Percentiles rank a stretch among this genome's conserved stretches.
Evolutionary conservation across 2,797 vertebrate genomes (phyloP).

Genomic region (Lateolabrax maculatus): DNA sequence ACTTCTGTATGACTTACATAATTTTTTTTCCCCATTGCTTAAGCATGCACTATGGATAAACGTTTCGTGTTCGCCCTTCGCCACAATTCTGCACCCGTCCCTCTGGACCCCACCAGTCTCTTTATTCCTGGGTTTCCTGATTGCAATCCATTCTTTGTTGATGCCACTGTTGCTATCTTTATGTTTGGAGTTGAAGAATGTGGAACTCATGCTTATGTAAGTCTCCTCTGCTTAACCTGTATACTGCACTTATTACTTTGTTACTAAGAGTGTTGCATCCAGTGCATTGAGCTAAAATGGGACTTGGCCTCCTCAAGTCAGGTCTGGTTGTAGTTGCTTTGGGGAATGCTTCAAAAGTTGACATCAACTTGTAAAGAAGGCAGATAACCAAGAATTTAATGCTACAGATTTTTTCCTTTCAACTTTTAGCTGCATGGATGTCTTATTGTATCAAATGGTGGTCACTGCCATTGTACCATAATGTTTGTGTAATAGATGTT

Average conservation of each 20-base stretch:
- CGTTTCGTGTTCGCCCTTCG: conserved; percentile 81
- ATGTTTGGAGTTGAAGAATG: conserved; percentile 80
- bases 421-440: not conserved
- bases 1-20: not conserved
- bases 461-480: not conserved
- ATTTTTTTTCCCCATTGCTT: not conserved
- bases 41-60: conserved; percentile 78
- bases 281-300: not conserved
- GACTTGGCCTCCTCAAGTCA: not conserved
- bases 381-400: not conserved
- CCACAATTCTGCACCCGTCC: conserved; percentile 29
- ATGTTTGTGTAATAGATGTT: not conserved
- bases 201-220: conserved; percentile 76
- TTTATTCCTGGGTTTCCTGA: conserved; percentile 50
- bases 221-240: conserved; percentile 28
- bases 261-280: not conserved
- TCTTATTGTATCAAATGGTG: too few relatives aligned
- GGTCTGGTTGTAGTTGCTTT: not conserved
- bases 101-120: conserved; percentile 67
- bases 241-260: not conserved
- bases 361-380: too few relatives aligned
- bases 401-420: not conserved
- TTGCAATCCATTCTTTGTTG: conserved; percentile 75
- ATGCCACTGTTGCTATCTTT: conserved; percentile 72
- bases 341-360: not conserved